Evolutionary conservation across 2,797 vertebrate species (phyloP).

Genomic region (Microcaecilia unicolor): DNA sequence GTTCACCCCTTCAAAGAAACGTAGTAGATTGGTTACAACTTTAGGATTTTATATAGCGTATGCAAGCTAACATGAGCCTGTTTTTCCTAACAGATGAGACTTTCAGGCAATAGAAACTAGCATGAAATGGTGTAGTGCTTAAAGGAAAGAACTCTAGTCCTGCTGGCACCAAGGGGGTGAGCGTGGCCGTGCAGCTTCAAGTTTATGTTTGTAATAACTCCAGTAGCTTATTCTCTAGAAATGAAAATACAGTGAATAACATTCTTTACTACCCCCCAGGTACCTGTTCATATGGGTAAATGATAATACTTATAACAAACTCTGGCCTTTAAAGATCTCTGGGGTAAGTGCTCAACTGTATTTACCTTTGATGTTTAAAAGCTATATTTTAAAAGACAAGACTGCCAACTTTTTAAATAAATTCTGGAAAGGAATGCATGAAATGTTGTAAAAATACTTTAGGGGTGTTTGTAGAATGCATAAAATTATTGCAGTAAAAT

Average conservation of each 20-base stretch:
- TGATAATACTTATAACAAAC: conserved; percentile 47
- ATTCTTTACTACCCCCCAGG: conserved; percentile 36
- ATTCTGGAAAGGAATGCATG: not conserved
- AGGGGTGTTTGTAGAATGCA: no score
- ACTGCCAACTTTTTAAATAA: conserved; percentile 29
- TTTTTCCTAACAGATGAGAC: no score
- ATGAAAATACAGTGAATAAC: conserved; percentile 29
- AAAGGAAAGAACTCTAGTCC: not conserved
- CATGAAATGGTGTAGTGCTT: conserved; percentile 3
- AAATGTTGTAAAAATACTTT: no score
- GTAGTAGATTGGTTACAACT: no score
- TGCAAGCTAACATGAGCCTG: no score
- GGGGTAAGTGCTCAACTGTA: conserved; percentile 43
- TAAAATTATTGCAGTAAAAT: no score
- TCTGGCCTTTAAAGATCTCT: conserved; percentile 35
- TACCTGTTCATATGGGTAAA: conserved; percentile 51
- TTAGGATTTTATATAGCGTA: no score
- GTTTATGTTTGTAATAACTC: conserved; percentile 31
- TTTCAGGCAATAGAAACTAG: no score
- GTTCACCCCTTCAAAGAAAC: no score
- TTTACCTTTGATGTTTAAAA: conserved; percentile 54
- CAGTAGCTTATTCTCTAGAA: conserved; percentile 30
- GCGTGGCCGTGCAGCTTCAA: conserved; percentile 15
- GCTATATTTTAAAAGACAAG: conserved; percentile 56
- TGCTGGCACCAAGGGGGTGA: conserved; percentile 7